Evolutionary conservation across 2,797 vertebrate genomes (phyloP).

Genomic region (Myotis vivesi): DNA sequence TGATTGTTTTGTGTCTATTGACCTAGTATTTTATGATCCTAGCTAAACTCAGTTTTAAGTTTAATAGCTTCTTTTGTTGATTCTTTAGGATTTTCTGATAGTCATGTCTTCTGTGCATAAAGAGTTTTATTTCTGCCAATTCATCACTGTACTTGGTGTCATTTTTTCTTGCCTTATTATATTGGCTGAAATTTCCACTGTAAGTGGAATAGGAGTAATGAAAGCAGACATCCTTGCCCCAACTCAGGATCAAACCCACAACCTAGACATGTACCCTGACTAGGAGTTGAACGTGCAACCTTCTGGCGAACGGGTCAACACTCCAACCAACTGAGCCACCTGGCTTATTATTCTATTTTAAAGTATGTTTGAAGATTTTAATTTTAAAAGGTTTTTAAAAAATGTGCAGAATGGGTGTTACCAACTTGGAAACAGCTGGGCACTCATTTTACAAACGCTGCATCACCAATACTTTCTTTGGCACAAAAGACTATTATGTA

Average conservation of each 20-base stretch:
- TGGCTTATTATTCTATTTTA: not conserved
- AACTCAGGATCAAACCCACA: no score
- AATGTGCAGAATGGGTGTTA: not conserved
- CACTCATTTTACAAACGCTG: not conserved
- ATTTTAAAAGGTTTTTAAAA: not conserved
- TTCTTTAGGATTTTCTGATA: not conserved
- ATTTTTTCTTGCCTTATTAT: not conserved
- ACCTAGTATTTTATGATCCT: not conserved
- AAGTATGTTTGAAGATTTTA: not conserved
- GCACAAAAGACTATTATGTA: not conserved
- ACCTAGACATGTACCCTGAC: no score
- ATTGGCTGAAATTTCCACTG: not conserved
- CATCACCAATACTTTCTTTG: not conserved
- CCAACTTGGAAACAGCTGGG: not conserved
- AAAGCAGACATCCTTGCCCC: not conserved
- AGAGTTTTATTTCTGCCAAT: not conserved
- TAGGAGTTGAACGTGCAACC: no score
- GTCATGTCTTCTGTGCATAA: not conserved
- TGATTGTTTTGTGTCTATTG: not conserved
- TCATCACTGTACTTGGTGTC: not conserved
- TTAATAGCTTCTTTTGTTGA: not conserved
- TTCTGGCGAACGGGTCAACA: no score
- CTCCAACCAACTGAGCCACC: no score
- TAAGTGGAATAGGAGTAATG: not conserved
- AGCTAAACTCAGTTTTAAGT: not conserved